Evolutionary conservation across 2,888 invertebrate genomes (phyloP).

Genomic region (Pediacus dermestoides): DNA sequence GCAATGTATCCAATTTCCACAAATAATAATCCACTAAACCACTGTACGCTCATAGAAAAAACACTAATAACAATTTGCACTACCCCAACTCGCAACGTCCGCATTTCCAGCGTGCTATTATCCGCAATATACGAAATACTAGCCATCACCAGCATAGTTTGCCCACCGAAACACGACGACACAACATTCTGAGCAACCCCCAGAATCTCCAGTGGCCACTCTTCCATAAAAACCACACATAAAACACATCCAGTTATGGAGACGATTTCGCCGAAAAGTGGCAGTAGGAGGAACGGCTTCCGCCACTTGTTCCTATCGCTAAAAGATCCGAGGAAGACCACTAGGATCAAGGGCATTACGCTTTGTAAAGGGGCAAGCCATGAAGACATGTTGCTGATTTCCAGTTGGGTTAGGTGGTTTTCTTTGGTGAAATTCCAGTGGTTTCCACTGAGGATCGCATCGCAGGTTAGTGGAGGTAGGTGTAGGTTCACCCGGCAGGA

Average conservation of each 20-base stretch:
- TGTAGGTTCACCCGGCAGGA: constrained; percentile 55
- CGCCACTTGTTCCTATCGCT: constrained; percentile 46
- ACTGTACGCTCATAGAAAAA: constrained; percentile 34
- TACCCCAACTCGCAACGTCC: constrained; percentile 60
- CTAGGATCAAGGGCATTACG: constrained; percentile 41
- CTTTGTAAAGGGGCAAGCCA: constrained; percentile 44
- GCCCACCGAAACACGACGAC: constrained; percentile 57
- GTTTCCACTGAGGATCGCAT: constrained; percentile 43
- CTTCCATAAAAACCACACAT: constrained; percentile 53
- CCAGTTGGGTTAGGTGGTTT: constrained; percentile 49
- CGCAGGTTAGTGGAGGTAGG: constrained; percentile 53
- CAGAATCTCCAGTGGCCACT: constrained; percentile 53
- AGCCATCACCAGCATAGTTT: constrained; percentile 48
- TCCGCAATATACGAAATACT: constrained; percentile 47
- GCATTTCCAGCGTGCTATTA: constrained; percentile 53
- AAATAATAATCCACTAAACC: constrained; percentile 41
- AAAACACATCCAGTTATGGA: constrained; percentile 53
- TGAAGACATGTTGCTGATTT: constrained; percentile 50
- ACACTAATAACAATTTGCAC: constrained; percentile 47
- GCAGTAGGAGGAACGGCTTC: constrained; percentile 46
- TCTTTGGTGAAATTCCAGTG: constrained; percentile 43
- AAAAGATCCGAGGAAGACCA: constrained; percentile 45
- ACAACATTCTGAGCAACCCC: constrained; percentile 57
- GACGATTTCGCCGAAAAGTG: constrained; percentile 46
- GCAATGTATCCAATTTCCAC: constrained; percentile 37